Percentiles rank a stretch among this genome's conserved stretches.
Conservation (phyloP, 2,113 vertebrate genomes). For the Herpailurus yagouaroundi region DNA sequence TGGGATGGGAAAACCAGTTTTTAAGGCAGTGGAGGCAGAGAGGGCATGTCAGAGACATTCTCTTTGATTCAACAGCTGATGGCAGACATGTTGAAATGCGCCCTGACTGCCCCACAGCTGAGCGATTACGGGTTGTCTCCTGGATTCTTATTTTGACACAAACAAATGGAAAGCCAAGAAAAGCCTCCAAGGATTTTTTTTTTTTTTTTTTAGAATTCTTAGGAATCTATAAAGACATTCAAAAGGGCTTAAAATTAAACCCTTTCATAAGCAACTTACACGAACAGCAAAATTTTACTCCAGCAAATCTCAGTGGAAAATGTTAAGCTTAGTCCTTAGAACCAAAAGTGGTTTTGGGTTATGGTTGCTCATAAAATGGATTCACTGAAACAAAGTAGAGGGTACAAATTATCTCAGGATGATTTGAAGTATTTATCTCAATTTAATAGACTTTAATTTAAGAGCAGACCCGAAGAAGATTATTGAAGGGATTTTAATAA, state of each 20-base stretch:
- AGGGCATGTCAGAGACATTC: background rate
- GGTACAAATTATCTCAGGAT: background rate
- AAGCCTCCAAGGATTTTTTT: conserved; percentile 33
- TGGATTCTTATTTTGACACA: conserved; percentile 35
- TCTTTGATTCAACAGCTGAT: background rate
- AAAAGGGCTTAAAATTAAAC: conserved; percentile 51
- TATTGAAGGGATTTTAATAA: background rate
- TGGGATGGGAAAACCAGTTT: background rate
- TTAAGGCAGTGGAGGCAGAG: background rate
- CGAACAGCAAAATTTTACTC: conserved; percentile 29
- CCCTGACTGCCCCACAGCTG: background rate
- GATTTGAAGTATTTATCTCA: background rate
- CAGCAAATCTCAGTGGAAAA: conserved; percentile 32
- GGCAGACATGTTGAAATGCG: background rate
- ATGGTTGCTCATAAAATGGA: background rate
- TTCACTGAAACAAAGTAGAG: background rate
- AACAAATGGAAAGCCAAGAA: conserved; percentile 53
- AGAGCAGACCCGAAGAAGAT: background rate
- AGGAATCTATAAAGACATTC: conserved; percentile 54
- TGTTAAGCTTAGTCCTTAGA: background rate
- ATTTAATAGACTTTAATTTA: background rate
- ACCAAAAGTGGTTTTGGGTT: background rate
- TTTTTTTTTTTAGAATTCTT: conserved; percentile 29
- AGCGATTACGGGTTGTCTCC: background rate
- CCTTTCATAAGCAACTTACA: conserved; percentile 60